Conservation (phyloP, 2,797 vertebrate species). For the Poecilia picta region DNA sequence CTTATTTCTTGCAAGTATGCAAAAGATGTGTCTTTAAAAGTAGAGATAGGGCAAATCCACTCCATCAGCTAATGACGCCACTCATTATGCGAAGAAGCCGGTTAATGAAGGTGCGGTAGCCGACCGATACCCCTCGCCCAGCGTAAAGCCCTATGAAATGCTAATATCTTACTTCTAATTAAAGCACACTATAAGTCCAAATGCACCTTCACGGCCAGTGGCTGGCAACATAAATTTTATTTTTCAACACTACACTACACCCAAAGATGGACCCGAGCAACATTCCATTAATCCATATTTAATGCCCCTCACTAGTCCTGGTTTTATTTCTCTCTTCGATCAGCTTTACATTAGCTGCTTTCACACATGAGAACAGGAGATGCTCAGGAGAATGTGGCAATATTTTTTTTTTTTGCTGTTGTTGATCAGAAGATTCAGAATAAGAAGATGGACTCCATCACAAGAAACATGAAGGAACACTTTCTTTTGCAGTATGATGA, state of each 20-base stretch:
- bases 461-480: not conserved
- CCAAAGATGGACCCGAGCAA: constrained; percentile 75
- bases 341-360: constrained; percentile 43
- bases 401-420: not conserved
- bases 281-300: constrained; percentile 84
- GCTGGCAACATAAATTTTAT: constrained; percentile 82
- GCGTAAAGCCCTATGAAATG: constrained; percentile 98
- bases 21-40: constrained; percentile 99
- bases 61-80: constrained; percentile 99
- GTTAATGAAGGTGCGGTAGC: constrained; percentile 97
- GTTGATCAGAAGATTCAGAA: not conserved
- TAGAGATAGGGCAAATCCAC: constrained; percentile 95
- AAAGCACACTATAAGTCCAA: constrained; percentile 94
- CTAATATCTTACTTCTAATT: constrained; percentile 99
- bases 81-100: constrained; percentile 98
- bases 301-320: constrained; percentile 69
- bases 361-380: not conserved
- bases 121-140: constrained; percentile 90
- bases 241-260: constrained; percentile 77
- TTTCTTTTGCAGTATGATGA: not conserved
- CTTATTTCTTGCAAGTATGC: constrained; percentile 94
- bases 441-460: not conserved
- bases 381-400: not conserved
- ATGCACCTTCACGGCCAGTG: constrained; percentile 86
- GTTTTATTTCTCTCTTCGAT: constrained; percentile 41